Conservation (phyloP, 2,113 vertebrate species). For the Sceloporus tristichus region DNA sequence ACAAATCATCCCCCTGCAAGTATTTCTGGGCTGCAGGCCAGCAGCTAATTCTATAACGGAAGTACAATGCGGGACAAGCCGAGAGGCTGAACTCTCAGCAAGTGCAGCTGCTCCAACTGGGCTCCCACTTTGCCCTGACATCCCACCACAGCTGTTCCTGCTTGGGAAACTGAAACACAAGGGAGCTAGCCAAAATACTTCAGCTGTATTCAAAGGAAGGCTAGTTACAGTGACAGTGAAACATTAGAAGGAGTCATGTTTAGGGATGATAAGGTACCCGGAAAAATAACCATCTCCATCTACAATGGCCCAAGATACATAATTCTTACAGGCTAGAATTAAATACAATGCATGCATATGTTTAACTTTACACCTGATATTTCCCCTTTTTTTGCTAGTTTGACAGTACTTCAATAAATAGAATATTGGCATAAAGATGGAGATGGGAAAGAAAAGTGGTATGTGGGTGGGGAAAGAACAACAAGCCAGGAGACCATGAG, state of each 20-base stretch:
- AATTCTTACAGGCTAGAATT: background rate
- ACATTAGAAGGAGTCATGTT: background rate
- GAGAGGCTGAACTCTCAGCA: background rate
- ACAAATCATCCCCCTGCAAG: background rate
- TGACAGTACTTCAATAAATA: background rate
- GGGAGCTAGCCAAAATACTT: background rate
- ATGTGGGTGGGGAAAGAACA: background rate
- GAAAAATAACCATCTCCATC: background rate
- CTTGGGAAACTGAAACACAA: background rate
- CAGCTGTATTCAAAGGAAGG: background rate
- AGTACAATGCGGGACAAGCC: slow-evolving; percentile 20
- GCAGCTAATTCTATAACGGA: slow-evolving; percentile 23
- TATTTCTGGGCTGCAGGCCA: slow-evolving; percentile 25
- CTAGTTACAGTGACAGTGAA: background rate
- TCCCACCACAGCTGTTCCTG: slow-evolving; percentile 10
- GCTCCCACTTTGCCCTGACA: background rate
- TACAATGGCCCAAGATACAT: background rate
- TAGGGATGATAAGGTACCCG: background rate
- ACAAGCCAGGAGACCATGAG: background rate
- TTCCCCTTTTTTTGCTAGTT: background rate
- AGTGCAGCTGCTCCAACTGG: slow-evolving; percentile 15
- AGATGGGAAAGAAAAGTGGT: background rate
- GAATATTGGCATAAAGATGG: background rate
- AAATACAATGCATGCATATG: background rate
- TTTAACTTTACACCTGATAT: background rate